These are phyloP conservation scores for Todiramphus chloris DNA, from an alignment of 2,113 vertebrate species.

Conservation along the genomic window DNA sequence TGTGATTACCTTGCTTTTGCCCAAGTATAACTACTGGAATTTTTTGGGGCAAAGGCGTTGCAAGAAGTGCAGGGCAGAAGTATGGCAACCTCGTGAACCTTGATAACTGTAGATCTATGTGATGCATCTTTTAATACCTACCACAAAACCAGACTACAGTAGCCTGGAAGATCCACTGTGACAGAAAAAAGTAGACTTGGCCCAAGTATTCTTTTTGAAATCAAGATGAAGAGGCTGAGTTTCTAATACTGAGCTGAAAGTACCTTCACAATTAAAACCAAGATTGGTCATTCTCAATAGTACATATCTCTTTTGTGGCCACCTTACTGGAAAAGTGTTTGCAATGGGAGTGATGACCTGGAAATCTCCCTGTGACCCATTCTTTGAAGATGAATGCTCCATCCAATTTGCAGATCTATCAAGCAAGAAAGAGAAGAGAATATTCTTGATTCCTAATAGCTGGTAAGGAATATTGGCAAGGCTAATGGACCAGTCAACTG, in stretches of 20 bases:
- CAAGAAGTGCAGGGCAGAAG: neutral
- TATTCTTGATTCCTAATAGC: neutral
- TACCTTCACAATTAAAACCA: neutral
- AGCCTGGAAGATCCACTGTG: neutral
- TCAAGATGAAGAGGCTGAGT: neutral
- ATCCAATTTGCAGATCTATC: neutral
- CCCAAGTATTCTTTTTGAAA: neutral
- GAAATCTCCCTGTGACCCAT: neutral
- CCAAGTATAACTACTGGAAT: neutral
- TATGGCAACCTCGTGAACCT: neutral
- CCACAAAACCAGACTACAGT: neutral
- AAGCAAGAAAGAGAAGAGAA: neutral
- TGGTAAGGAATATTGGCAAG: neutral
- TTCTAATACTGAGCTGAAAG: neutral
- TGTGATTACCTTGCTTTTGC: neutral
- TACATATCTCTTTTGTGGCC: neutral
- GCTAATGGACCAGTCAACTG: neutral
- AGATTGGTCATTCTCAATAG: neutral
- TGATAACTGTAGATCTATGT: neutral
- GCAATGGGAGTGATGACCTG: neutral
- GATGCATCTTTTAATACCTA: neutral
- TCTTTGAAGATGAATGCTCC: neutral
- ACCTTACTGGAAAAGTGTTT: neutral
- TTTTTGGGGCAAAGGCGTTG: neutral
- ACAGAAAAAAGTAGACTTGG: neutral